Conservation (phyloP, 2,888 invertebrate genomes). For the Nezara viridula region DNA sequence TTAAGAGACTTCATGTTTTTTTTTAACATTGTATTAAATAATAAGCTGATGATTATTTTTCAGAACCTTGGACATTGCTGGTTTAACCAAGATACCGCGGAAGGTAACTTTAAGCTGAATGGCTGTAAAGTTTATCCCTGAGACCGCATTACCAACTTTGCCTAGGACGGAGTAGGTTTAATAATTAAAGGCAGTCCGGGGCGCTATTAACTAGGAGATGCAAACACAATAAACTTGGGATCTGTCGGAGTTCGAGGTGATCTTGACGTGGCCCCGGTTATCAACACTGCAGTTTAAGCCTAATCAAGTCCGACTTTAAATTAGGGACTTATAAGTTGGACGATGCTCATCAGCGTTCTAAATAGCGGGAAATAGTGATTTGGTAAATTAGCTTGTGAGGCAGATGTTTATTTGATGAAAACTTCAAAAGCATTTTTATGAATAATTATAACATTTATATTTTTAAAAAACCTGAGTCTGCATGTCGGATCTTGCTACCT, state of each 20-base stretch:
- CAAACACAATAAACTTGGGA: slow-evolving; percentile 18
- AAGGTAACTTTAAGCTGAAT: background rate
- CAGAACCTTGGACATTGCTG: background rate
- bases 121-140: slow-evolving; percentile 11
- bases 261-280: background rate
- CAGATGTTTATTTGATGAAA: no score
- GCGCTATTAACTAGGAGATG: background rate
- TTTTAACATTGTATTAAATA: background rate
- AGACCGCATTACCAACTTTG: slow-evolving; percentile 1
- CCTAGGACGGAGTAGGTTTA: background rate
- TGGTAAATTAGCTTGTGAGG: no score
- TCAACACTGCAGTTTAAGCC: background rate
- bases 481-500: no score
- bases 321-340: background rate
- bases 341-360: background rate
- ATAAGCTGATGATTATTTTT: background rate
- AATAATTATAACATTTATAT: no score
- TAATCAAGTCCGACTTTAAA: slow-evolving; percentile 5
- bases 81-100: background rate
- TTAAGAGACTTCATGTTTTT: no score
- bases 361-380: background rate
- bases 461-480: no score
- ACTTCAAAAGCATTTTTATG: no score
- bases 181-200: background rate
- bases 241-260: slow-evolving; percentile 4